Base-by-base conservation (phyloP, 2,888 invertebrate genomes). In the Bruchidius siliquastri region DNA sequence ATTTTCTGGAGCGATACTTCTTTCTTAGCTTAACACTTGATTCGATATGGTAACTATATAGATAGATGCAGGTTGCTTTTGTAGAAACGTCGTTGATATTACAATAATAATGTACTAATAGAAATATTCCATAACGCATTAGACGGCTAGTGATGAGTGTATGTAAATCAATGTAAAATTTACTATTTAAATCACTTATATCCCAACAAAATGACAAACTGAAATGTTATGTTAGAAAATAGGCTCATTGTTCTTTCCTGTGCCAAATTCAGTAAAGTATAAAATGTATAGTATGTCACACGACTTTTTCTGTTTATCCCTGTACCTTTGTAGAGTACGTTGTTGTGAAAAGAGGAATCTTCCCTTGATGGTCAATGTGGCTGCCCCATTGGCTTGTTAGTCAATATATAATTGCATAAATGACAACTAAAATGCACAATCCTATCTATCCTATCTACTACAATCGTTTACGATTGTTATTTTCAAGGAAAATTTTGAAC, bases 181-280 rank as follows among this genome's bases (percentile, higher is more conserved):
- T 80, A 80, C 80, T 81, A 78, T 76, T 71, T 83, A 84, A 84
- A 82, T 81, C 82, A 81, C 82, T 81, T 85, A 83, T 84, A 85
- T 84, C 82, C 81, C 82, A 83, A 83, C 82, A 83, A 83, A 83
- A 77, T 81, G 80, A 81, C 79, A 82, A 82, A 80, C 79, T 79
- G 80, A 81, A 83, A 81, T 82, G 80, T 82, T 82, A 81, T 83
- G 83, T 82, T 86, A 85, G 85, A 80, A 81, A 81, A 84, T 85
- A 86, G 85, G 85, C 85, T 87, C 86, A 86, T 84, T 86, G 85
- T 86, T 86, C 80, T 83, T 83, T 86, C 85, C 85, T 87, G 87
- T 87, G 87, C 87, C 87, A 87, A 87, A 87, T 83, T 85, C 85
- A 84, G 80, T 83, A 83, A 49, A 49, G 49, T 83, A 82, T 83